Evolutionary conservation across 2,113 vertebrate genomes (phyloP).

Genomic region (Cynoglossus semilaevis): DNA sequence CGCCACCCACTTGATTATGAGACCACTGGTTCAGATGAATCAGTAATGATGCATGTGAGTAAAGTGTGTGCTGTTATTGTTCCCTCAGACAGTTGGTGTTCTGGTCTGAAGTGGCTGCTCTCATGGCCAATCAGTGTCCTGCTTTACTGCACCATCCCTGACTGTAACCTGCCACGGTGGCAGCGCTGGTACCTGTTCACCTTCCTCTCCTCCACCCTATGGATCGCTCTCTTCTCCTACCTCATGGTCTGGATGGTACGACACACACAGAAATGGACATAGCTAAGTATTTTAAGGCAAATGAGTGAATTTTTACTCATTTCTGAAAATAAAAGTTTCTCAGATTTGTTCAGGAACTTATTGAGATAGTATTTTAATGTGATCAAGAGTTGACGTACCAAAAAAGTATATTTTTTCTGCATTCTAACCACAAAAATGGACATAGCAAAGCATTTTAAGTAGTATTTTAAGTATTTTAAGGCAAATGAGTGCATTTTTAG

Average conservation of each 20-base stretch:
- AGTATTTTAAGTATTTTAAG: too few relatives aligned
- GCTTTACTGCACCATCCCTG: slow-evolving; percentile 76
- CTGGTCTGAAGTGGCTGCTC: slow-evolving; percentile 71
- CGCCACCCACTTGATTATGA: too few relatives aligned
- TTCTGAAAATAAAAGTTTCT: too few relatives aligned
- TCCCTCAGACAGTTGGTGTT: slow-evolving; percentile 61
- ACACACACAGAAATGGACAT: background rate
- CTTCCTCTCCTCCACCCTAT: slow-evolving; percentile 78
- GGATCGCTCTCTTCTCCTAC: slow-evolving; percentile 83
- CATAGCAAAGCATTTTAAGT: too few relatives aligned
- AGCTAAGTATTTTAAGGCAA: too few relatives aligned
- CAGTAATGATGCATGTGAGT: slow-evolving; percentile 23
- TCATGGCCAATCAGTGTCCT: slow-evolving; percentile 75
- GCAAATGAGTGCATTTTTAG: too few relatives aligned
- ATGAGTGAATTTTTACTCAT: too few relatives aligned
- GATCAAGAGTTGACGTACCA: too few relatives aligned
- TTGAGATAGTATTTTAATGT: too few relatives aligned
- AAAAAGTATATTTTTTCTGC: too few relatives aligned
- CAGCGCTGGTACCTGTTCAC: slow-evolving; percentile 79
- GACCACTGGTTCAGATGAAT: slow-evolving; percentile 12
- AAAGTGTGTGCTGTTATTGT: background rate
- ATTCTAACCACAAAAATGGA: too few relatives aligned
- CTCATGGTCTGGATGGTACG: slow-evolving; percentile 85
- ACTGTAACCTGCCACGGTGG: slow-evolving; percentile 74
- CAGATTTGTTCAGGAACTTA: too few relatives aligned